Conservation (phyloP, 2,797 vertebrate species). For the Pyrocephalus nanus region DNA sequence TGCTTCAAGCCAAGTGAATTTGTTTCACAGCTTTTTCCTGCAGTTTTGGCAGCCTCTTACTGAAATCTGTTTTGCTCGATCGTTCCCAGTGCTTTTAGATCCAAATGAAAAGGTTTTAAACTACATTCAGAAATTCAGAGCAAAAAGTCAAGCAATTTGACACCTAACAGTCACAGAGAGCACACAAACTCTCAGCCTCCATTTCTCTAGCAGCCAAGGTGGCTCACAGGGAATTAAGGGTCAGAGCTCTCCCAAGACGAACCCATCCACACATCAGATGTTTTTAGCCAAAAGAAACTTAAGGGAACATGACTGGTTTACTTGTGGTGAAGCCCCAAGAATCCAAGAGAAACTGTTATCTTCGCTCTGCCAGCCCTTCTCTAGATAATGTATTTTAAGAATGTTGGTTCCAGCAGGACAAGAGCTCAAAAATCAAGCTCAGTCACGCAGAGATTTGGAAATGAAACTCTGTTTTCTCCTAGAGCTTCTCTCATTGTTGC, state of each 20-base stretch:
- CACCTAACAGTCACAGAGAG: background rate
- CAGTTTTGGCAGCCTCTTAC: slow-evolving; percentile 45
- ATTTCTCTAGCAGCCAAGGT: background rate
- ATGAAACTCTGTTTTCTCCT: background rate
- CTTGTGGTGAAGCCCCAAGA: background rate
- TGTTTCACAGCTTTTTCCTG: slow-evolving; percentile 63
- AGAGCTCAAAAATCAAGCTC: background rate
- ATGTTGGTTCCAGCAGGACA: background rate
- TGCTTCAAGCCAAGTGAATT: slow-evolving; percentile 49
- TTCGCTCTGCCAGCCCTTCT: background rate
- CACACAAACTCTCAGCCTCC: background rate
- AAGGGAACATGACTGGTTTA: background rate
- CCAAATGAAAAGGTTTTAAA: slow-evolving; percentile 14
- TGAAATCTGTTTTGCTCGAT: slow-evolving; percentile 47
- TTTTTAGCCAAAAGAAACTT: background rate
- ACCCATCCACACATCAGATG: background rate
- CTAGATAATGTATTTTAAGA: background rate
- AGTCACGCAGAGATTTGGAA: background rate
- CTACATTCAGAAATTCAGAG: slow-evolving; percentile 22
- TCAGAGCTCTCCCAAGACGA: background rate
- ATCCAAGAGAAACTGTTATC: background rate
- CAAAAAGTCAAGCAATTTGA: background rate
- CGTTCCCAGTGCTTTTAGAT: background rate
- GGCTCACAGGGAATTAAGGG: background rate
- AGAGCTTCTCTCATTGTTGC: background rate